phyloP scores from a whole-genome alignment of 2,797 vertebrate species.

The Alosa sapidissima region DNA sequence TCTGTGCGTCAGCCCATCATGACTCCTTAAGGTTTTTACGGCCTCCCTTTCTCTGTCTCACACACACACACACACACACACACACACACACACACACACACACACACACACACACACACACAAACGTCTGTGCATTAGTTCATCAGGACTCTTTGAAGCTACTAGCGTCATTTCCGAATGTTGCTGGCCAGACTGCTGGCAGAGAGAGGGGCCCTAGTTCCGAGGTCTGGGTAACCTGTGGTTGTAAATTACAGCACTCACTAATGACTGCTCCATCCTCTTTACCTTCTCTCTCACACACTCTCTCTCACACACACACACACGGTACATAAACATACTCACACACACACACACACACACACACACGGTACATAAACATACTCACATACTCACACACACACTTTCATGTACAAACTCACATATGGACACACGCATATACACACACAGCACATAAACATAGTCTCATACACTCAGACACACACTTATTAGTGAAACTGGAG shows the following conservation, averaged over 20 bases:
- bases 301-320: background rate
- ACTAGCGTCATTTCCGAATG: background rate
- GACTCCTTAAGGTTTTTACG: constrained; percentile 42
- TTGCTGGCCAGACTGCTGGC: no score
- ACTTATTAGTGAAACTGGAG: constrained; percentile 42
- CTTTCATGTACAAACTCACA: background rate
- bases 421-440: background rate
- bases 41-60: background rate
- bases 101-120: background rate
- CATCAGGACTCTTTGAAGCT: background rate
- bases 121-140: constrained; percentile 4
- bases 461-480: background rate
- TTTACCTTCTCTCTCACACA: background rate
- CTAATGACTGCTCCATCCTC: constrained; percentile 46
- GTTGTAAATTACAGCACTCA: constrained; percentile 38
- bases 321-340: background rate
- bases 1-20: constrained; percentile 33
- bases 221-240: background rate
- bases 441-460: background rate
- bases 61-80: background rate
- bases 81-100: background rate
- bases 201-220: background rate
- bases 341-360: background rate
- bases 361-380: background rate
- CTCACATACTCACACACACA: background rate